Evolutionary conservation across 1,140 invertebrate genomes (phyloP).

Genomic region (Mesaphorura yosii): DNA sequence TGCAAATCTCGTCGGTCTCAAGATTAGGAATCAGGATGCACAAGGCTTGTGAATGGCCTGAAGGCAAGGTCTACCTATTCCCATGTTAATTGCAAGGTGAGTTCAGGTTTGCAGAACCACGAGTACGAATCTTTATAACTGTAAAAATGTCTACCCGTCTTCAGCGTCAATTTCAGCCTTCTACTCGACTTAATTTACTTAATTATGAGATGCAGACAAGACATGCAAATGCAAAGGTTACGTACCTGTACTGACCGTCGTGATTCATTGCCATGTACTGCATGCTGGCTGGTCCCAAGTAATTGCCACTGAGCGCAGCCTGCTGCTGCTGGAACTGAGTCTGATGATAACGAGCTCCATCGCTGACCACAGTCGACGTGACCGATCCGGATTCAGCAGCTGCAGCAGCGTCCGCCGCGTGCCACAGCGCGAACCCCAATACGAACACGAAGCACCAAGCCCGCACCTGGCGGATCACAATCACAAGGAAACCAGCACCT

Average conservation of each 20-base stretch:
- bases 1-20: neutral
- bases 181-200: no score
- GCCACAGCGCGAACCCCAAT: no score
- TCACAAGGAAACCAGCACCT: constrained; percentile 14
- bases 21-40: neutral
- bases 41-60: constrained; percentile 1
- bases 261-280: constrained; percentile 17
- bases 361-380: neutral
- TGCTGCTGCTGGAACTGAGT: neutral
- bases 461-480: neutral
- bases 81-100: no score
- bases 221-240: no score
- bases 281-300: constrained; percentile 1
- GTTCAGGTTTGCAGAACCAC: no score
- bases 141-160: no score
- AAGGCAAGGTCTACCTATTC: no score
- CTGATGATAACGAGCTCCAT: neutral
- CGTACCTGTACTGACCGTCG: constrained; percentile 27
- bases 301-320: neutral
- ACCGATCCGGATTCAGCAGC: neutral
- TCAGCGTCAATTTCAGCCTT: no score
- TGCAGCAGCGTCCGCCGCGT: neutral
- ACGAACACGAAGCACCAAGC: neutral
- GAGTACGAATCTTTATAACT: no score
- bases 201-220: no score